phyloP scores from a whole-genome alignment of 2,113 vertebrate species.

The Syngnathus scovelli region DNA sequence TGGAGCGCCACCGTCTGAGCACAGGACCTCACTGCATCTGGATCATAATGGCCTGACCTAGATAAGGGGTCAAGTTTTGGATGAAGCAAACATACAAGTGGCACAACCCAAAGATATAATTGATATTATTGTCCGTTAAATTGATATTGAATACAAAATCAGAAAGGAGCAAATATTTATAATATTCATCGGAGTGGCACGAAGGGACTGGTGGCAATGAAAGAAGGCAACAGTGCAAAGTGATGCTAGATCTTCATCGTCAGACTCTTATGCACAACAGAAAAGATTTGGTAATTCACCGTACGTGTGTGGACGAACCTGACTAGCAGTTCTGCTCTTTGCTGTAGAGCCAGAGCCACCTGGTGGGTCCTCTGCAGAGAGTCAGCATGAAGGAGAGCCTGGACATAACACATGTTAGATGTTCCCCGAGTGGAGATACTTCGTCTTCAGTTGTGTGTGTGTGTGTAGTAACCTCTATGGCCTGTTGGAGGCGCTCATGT shows the following conservation, averaged over 20 bases:
- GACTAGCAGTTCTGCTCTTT: conserved; percentile 91
- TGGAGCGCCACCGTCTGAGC: conserved; percentile 95
- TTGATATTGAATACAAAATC: too few relatives aligned
- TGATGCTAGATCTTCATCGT: too few relatives aligned
- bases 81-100: neutral
- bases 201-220: too few relatives aligned
- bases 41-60: conserved; percentile 91
- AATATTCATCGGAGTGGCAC: too few relatives aligned
- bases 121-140: neutral
- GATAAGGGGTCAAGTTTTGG: neutral
- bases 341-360: conserved; percentile 96
- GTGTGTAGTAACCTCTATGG: conserved; percentile 85
- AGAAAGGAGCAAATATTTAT: too few relatives aligned
- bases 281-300: too few relatives aligned
- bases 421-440: neutral
- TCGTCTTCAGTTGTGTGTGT: neutral
- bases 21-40: conserved; percentile 88
- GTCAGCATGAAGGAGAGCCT: conserved; percentile 97
- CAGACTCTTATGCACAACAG: too few relatives aligned
- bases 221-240: neutral
- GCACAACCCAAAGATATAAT: neutral
- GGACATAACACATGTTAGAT: conserved; percentile 17
- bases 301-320: conserved; percentile 60
- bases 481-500: conserved; percentile 95
- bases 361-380: conserved; percentile 98